Conservation (phyloP, 2,113 vertebrate species). For the Neopipo cinnamomea region DNA sequence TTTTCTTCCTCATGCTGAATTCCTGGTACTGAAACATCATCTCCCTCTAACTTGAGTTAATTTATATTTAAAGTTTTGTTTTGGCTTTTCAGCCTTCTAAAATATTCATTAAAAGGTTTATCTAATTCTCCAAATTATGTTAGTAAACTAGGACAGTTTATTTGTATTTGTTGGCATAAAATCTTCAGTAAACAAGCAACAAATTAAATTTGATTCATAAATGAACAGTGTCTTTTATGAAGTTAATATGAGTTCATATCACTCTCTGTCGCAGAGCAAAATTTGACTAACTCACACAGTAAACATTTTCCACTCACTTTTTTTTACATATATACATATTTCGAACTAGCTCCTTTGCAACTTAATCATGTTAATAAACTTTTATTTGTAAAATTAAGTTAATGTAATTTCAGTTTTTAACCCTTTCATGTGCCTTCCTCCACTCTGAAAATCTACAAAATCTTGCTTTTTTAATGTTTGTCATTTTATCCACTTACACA, state of each 20-base stretch:
- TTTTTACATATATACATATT: neutral
- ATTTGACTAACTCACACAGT: neutral
- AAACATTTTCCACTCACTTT: neutral
- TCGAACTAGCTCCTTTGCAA: neutral
- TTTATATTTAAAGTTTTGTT: slow-evolving; percentile 1
- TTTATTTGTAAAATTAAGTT: neutral
- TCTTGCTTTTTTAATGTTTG: neutral
- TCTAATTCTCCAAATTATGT: neutral
- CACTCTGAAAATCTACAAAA: neutral
- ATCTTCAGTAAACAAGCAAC: neutral
- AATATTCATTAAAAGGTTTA: neutral
- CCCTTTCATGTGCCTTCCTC: neutral
- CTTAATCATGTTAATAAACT: neutral
- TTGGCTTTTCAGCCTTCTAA: neutral
- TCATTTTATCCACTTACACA: neutral
- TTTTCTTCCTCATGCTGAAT: neutral
- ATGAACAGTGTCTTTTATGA: neutral
- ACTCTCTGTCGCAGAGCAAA: neutral
- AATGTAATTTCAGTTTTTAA: neutral
- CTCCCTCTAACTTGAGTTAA: neutral
- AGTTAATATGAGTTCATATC: neutral
- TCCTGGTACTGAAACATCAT: neutral
- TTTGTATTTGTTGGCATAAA: neutral
- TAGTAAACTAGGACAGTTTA: neutral
- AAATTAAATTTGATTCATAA: neutral